Base-by-base conservation (phyloP, 2,113 vertebrate species). In the Microtus oregoni region DNA sequence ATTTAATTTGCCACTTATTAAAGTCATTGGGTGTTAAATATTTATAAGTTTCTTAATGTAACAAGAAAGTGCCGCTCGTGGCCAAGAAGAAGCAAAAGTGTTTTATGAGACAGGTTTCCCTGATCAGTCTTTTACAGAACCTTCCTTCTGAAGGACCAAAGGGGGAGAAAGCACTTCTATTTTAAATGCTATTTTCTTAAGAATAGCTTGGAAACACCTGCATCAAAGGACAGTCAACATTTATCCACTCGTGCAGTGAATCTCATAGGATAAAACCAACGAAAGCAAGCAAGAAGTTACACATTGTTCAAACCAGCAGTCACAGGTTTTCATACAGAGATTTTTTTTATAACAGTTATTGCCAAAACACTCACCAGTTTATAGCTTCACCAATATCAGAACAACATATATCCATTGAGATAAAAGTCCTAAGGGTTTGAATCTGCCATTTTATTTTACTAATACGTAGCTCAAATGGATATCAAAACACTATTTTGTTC, bases 261-360 rank as follows among this genome's bases (percentile, higher is more conserved):
- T 9, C 52, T 86, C 93, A 65, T 5, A 92, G 38, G 92, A 83
- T 82, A 92, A 78, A 92, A 86, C 22, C 38, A 76, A 58, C 35
- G 14, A 92, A 47, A 63, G 32, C 94, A 94, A 91, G 47, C 44
- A 35, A 86, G 24, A 58, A 58, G 58, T 7, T 58, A 58, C 58
- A 58, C 19, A 58, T 58, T 55, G 58, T 58, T 20, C 58, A 20
- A 58, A 58, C 58, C 58, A 58, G 58, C 58, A 58, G 58, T 2
- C 19, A 58, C 58, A 58, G 58, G 19, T 58, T 58, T 58, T 58
- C 58, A 58, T 58, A 95, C n/a, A 94, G 82, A 88, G 58, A 97
- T 98, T 98, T 98, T 98, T 98, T 98, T 98, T 58, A 19, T 92
- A 98, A 82, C 87, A 93, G 90, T 96, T 95, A 96, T 96, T 96